Evolutionary conservation across 2,888 invertebrate species (phyloP).

Genomic region (Tryphoninae sp.): DNA sequence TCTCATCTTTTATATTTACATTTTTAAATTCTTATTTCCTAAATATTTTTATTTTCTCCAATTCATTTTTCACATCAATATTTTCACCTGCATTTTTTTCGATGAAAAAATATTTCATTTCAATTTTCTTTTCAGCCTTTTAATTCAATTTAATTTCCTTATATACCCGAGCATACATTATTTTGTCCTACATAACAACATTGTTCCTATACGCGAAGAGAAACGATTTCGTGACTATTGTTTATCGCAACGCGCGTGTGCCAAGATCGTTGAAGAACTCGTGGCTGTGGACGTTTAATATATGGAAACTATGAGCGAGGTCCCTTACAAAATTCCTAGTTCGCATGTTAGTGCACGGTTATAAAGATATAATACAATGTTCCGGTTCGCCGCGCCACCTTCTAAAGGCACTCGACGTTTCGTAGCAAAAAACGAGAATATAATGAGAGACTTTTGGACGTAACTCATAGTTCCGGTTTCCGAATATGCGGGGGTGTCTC

Average conservation of each 20-base stretch:
- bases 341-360: background rate
- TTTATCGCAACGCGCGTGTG: background rate
- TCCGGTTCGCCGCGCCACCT: conserved; percentile 21
- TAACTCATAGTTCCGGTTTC: conserved; percentile 14
- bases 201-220: background rate
- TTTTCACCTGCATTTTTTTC: background rate
- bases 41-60: too few relatives aligned
- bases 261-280: background rate
- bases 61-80: too few relatives aligned
- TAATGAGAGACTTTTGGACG: conserved; percentile 8
- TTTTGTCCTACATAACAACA: conserved; percentile 1
- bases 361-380: conserved; percentile 3
- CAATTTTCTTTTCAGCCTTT: too few relatives aligned
- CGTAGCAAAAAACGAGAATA: conserved; percentile 16
- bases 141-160: background rate
- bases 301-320: background rate
- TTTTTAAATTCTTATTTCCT: too few relatives aligned
- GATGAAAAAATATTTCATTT: too few relatives aligned
- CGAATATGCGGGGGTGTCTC: conserved; percentile 24
- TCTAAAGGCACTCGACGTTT: conserved; percentile 29
- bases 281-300: background rate
- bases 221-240: conserved; percentile 7
- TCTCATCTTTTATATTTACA: too few relatives aligned
- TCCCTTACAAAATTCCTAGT: conserved; percentile 34
- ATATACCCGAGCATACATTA: background rate